Base-by-base conservation (phyloP, 1,140 invertebrate species). In the Zaprionus ghesquierei region DNA sequence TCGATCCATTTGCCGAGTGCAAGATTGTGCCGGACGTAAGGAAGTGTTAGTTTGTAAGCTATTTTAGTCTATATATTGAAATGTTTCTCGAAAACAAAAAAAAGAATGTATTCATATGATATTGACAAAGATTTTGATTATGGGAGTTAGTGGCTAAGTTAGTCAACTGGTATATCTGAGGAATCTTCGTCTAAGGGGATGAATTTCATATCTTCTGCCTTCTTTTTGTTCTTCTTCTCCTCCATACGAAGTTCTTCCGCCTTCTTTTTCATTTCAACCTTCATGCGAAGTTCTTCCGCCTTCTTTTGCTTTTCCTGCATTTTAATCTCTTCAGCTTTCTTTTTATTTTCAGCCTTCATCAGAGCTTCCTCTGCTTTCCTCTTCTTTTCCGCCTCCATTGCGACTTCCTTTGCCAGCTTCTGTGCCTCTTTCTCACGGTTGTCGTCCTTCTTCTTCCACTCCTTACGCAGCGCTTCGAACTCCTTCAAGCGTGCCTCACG, bases 21-120 rank as follows among this genome's bases (percentile, higher is more conserved):
- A 89, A 90, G 59, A 70, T 80, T 61, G 75, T 90, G 0, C 72
- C 81, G 5, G 90, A 91, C 49, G 81, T 90, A 2, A 68, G 69
- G 35, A 89, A 91, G 46, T 91, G 90, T 70, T 91, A 84, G 33
- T 2, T 13, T 69, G 23, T 38, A 5, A 8, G 35, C n/a, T 15
- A 38, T 15, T 41, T 0, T 15, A 41, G 2, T 8, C 5, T 8
- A 41, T 41, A 15, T 41, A 41, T 18, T 15, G 5, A 29, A 29
- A 29, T 29, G 6, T 29, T 29, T 29, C n/a, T 41, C n/a, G 6
- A 8, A 41, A 41, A 41, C n/a, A 15, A 41, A 5, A 41, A 15
- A 41, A 5, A 41, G 15, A 41, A n/a, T 5, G 35, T 41, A 41
- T 41, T 41, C n/a, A 41, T 41, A 41, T 41, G 35, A 41, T 41